Base-by-base conservation (phyloP, 1,140 invertebrate genomes). In the Leptonema lineaticorne region DNA sequence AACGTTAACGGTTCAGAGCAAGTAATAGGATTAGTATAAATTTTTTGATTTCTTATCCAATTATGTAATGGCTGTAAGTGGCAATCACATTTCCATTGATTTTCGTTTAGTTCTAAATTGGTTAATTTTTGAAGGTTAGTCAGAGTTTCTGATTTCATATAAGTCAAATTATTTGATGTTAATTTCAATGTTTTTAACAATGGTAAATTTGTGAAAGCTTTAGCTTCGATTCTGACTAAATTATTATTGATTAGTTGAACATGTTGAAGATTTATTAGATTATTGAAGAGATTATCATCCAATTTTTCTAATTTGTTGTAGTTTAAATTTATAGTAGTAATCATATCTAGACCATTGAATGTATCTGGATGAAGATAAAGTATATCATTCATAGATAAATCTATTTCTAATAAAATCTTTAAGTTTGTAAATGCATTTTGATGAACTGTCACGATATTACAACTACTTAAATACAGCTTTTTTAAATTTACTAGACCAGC, bases 31-130 rank as follows among this genome's bases (percentile, higher is more conserved):
- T 86, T 82, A 0, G 88, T 88, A 67, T 92, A 90, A 0, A 93
- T 77, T 14, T 90, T 89, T 29, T 84, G 84, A 28, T 84, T 82
- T 0, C 92, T 85, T 8, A 89, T 83, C 86, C 89, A 94, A 71
- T 93, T 86, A 22, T 91, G 84, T 69, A 96, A 92, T 7, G 83
- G 84, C 72, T 91, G 88, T 50, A 96, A 78, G 64, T 88, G 85
- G 74, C 94, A 96, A 77, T 95, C 92, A 75, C 94, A 96, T 45
- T 88, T 86, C 94, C 94, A 96, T 0, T 89, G 89, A 77, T 96
- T 96, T 64, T 89, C 87, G 62, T 89, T 85, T 0, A 96, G 80
- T 60, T 88, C 90, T 1, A 96, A 78, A 69, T 89, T 89, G n/a
- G 85, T 85, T n/a, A n/a, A n/a, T 16, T 95, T 77, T 28, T 85